These are phyloP conservation scores for Drosophila kanekoi DNA, from an alignment of 2,888 invertebrate species.

Conservation along the genomic window DNA sequence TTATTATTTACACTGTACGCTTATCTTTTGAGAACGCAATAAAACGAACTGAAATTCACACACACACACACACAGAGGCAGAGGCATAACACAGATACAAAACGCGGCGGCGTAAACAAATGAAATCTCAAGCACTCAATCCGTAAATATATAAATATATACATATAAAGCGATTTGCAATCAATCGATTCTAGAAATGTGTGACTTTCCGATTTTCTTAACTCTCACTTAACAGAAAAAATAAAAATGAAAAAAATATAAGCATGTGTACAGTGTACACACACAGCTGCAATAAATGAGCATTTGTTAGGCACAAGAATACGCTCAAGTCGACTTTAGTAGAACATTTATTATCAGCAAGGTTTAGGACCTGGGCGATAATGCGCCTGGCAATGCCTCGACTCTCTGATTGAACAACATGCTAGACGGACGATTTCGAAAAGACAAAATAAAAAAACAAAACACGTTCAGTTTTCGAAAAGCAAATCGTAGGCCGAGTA, in stretches of 20 bases:
- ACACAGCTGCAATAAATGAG: background rate
- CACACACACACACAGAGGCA: background rate
- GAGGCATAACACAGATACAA: no score
- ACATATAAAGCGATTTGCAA: conserved; percentile 27
- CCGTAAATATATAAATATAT: background rate
- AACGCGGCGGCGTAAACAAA: conserved; percentile 41
- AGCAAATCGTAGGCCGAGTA: conserved; percentile 10
- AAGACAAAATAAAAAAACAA: conserved; percentile 11
- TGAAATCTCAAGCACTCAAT: conserved; percentile 15
- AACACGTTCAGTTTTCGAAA: conserved; percentile 36
- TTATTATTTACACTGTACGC: conserved; percentile 49
- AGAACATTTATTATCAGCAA: conserved; percentile 65
- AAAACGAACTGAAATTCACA: conserved; percentile 27
- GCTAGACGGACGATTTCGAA: conserved; percentile 15
- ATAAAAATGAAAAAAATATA: conserved; percentile 2
- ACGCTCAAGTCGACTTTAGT: conserved; percentile 13
- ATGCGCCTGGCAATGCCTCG: conserved; percentile 35
- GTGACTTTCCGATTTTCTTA: conserved; percentile 20
- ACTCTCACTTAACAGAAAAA: conserved; percentile 24
- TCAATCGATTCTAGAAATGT: conserved; percentile 26
- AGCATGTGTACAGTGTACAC: conserved; percentile 10
- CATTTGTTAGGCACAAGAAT: no score
- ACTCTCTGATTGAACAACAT: conserved; percentile 35
- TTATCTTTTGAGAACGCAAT: conserved; percentile 51
- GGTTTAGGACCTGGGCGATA: conserved; percentile 72